Conservation (phyloP, 2,888 invertebrate genomes). For the Lithophane semibrunnea region DNA sequence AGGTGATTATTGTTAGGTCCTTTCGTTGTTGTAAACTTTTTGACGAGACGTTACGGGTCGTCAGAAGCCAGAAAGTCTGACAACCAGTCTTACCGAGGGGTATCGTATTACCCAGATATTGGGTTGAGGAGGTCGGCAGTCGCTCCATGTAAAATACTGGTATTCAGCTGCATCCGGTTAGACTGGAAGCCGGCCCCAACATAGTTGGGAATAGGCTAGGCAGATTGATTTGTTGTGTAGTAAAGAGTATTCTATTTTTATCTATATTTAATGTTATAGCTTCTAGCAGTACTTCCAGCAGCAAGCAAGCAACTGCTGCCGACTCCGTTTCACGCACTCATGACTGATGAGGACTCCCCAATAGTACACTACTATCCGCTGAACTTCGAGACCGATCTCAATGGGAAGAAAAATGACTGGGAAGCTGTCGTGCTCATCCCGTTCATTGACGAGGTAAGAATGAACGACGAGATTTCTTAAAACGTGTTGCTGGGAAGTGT, state of each 20-base stretch:
- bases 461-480: neutral
- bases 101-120: too few relatives aligned
- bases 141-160: too few relatives aligned
- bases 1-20: conserved; percentile 84
- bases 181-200: too few relatives aligned
- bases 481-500: neutral
- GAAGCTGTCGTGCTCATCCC: conserved; percentile 98
- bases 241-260: neutral
- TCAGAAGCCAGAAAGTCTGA: too few relatives aligned
- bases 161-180: too few relatives aligned
- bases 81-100: too few relatives aligned
- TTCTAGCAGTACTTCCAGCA: conserved; percentile 96
- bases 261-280: conserved; percentile 80
- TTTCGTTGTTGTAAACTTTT: neutral
- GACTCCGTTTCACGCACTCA: conserved; percentile 93
- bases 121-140: too few relatives aligned
- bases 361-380: conserved; percentile 97
- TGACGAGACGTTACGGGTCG: too few relatives aligned
- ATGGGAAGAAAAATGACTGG: conserved; percentile 99
- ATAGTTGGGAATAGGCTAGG: too few relatives aligned
- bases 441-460: conserved; percentile 95
- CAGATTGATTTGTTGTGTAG: neutral
- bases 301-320: conserved; percentile 96
- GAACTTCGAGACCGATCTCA: conserved; percentile 97
- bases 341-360: conserved; percentile 94